Evolutionary conservation across 92 coral and sea anemone species (phyloP), one percentile per base, ranked within the genome.

Genomic region (Micromussa lordhowensis): DNA sequence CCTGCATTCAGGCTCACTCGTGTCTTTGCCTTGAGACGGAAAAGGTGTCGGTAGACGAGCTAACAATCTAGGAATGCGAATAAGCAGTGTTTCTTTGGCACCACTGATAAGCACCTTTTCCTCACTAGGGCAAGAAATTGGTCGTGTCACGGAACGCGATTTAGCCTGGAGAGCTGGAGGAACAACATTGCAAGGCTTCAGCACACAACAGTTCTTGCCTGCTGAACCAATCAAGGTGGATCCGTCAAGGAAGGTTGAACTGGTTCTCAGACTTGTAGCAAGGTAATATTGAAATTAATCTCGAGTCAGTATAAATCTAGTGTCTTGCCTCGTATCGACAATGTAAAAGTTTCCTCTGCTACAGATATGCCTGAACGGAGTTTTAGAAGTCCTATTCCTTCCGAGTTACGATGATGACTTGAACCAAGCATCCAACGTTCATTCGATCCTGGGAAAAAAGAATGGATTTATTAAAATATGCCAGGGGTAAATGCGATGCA

Each of bases 181-280:
- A 16, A 87, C 90, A 40, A 87, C 90, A 17, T 81, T 87, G 9
- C 90, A 87, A 38, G 90, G 90, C 10, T 30, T 55, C 80, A 88
- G 91, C 63, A 11, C 64, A 15, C 91, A 88, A 31, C 87, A 36
- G 38, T 88, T 88, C 51, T 49, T 35, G 21, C 21, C 82, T 21
- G 87, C 74, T 22, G 72, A 70, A 1, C 80, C 87, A 53, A 49
- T 88, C 34, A 72, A 58, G 10, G 82, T 55, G 35, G 87, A 88
- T 64, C 80, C 21, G 19, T 81, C 91, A n/a, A 48, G 66, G 87
- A 81, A 31, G 72, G 87, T 88, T 32, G 87, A 34, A 26, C 64
- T 86, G 66, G 55, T 79, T 24, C 38, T 86, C 51, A 63, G 90
- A 40, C 87, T 88, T 18, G 91, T 88, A 9, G 91, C 91, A 74